Evolutionary conservation across 2,113 vertebrate species (phyloP).

Genomic region (Sphaerodactylus townsendi): DNA sequence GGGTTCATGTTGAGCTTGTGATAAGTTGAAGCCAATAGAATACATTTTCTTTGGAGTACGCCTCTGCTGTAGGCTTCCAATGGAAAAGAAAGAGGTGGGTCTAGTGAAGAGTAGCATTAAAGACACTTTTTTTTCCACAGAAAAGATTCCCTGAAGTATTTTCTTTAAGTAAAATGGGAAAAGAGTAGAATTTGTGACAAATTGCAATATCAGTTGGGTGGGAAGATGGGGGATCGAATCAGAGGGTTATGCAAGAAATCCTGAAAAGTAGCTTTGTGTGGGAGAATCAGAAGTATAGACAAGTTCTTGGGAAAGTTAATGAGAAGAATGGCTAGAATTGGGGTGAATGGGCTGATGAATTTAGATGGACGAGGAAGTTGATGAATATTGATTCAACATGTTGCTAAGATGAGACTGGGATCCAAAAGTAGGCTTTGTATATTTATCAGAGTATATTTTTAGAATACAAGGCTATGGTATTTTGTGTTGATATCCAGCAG

Average conservation of each 20-base stretch:
- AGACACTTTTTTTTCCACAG: conserved; percentile 51
- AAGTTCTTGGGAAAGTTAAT: conserved; percentile 58
- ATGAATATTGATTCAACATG: conserved; percentile 45
- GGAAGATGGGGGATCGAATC: neutral
- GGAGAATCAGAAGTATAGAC: conserved; percentile 55
- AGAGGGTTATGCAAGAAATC: conserved; percentile 21
- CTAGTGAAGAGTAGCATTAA: conserved; percentile 56
- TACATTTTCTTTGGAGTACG: conserved; percentile 55
- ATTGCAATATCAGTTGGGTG: conserved; percentile 44
- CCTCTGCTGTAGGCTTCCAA: conserved; percentile 64
- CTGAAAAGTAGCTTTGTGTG: conserved; percentile 47
- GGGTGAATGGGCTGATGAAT: conserved; percentile 47
- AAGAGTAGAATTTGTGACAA: conserved; percentile 50
- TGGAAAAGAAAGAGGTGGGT: conserved; percentile 69
- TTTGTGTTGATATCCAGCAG: too few species aligned
- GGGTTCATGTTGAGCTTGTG: conserved; percentile 50
- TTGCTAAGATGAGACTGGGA: conserved; percentile 40
- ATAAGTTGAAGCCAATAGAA: conserved; percentile 55
- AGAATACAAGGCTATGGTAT: neutral
- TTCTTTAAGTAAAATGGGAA: conserved; percentile 52
- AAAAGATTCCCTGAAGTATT: conserved; percentile 54
- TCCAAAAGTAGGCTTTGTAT: conserved; percentile 55
- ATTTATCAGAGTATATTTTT: conserved; percentile 48
- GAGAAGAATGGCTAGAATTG: conserved; percentile 50
- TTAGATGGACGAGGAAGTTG: conserved; percentile 35